phyloP scores from a whole-genome alignment of 2,113 vertebrate genomes.

The mouse (Mus musculus) region DNA sequence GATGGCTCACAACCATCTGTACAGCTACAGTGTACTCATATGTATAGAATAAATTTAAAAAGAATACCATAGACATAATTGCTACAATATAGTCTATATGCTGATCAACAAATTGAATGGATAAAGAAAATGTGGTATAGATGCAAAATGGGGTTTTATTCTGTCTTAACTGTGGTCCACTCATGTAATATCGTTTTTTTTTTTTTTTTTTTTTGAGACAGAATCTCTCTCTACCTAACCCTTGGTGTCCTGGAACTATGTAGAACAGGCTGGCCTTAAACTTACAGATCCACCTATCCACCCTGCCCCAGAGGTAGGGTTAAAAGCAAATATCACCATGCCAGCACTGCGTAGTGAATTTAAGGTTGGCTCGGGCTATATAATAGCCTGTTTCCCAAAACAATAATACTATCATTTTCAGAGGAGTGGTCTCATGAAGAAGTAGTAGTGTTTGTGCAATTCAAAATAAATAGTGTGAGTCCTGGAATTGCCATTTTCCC shows the following conservation, averaged over 20 bases:
- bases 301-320: background rate
- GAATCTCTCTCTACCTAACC: background rate
- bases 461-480: background rate
- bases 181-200: background rate
- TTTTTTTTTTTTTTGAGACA: background rate
- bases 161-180: background rate
- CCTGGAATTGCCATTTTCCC: background rate
- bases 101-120: background rate
- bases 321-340: background rate
- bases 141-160: background rate
- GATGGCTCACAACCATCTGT: too few relatives aligned
- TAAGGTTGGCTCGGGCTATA: too few relatives aligned
- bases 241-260: background rate
- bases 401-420: background rate
- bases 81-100: background rate
- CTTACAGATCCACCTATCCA: too few relatives aligned
- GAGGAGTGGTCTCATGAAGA: background rate
- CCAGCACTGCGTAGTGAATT: too few relatives aligned
- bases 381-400: too few relatives aligned
- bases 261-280: background rate
- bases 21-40: too few relatives aligned
- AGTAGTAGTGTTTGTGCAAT: too few relatives aligned
- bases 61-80: background rate
- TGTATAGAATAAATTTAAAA: too few relatives aligned
- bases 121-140: background rate